Percentiles rank a stretch among this genome's conserved stretches.
Evolutionary conservation across 2,797 vertebrate genomes (phyloP).

Genomic region (Falco naumanni): DNA sequence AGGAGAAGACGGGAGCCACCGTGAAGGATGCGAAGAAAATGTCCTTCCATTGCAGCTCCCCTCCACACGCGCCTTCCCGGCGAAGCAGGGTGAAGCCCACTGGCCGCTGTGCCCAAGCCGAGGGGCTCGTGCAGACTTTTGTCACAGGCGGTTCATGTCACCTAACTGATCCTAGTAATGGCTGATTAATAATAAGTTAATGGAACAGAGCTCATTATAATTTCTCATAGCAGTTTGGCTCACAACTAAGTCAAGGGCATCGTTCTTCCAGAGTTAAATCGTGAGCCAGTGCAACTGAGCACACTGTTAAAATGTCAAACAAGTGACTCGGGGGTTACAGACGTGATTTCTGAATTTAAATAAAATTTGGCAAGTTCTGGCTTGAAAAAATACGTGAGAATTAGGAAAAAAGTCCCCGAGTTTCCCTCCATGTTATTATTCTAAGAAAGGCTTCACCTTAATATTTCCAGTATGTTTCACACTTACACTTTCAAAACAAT

Average conservation of each 20-base stretch:
- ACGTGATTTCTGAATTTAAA: background rate
- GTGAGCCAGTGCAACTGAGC: rapidly evolving
- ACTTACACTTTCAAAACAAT: background rate
- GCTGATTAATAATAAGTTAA: constrained; percentile 30
- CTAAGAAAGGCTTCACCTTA: background rate
- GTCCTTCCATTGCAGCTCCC: background rate
- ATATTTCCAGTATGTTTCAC: background rate
- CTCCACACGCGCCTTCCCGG: background rate
- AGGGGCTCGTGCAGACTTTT: background rate
- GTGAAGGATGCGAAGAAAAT: background rate
- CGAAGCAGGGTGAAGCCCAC: background rate
- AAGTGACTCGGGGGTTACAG: background rate
- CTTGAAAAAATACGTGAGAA: background rate
- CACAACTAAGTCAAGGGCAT: background rate
- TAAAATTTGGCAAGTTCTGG: background rate
- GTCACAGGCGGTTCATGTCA: background rate
- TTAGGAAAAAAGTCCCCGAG: background rate
- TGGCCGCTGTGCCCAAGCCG: rapidly evolving
- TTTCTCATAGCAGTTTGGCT: background rate
- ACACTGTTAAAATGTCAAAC: background rate
- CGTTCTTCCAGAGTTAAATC: background rate
- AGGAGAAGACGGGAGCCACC: background rate
- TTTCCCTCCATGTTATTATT: background rate
- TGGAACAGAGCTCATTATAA: constrained; percentile 18
- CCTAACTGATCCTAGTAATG: background rate